Percentiles rank a stretch among this genome's conserved stretches.
phyloP scores from a whole-genome alignment of 2,113 vertebrate species.

The Psittacula cyanocephala region DNA sequence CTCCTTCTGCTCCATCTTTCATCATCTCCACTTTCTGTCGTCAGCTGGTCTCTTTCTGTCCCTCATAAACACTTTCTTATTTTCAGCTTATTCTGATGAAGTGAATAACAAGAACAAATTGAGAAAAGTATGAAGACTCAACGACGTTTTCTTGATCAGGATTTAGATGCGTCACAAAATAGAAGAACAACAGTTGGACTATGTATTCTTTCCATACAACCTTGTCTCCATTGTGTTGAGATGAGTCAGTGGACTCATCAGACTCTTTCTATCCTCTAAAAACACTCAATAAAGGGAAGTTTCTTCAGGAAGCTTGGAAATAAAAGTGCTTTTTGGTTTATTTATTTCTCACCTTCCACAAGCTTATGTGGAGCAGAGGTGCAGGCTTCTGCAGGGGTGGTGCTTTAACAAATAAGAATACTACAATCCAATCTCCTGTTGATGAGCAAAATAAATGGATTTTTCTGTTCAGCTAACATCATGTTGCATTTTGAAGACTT shows the following conservation, averaged over 20 bases:
- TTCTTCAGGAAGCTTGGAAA: not conserved
- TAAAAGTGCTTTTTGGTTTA: not conserved
- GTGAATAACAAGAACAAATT: not conserved
- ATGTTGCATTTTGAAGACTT: not conserved
- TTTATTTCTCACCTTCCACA: not conserved
- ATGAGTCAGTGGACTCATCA: not conserved
- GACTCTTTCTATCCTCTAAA: not conserved
- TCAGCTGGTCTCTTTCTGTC: not conserved
- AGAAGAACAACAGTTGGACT: not conserved
- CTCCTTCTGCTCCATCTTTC: not conserved
- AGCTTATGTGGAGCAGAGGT: not conserved
- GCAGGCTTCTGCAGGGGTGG: not conserved
- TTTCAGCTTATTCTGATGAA: not conserved
- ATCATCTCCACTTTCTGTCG: not conserved
- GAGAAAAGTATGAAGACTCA: not conserved
- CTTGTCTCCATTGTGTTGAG: not conserved
- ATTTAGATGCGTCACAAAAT: not conserved
- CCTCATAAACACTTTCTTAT: not conserved
- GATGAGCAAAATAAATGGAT: not conserved
- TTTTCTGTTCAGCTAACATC: not conserved
- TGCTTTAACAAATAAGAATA: not conserved
- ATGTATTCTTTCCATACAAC: not conserved
- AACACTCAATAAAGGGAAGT: not conserved
- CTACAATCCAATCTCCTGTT: not conserved
- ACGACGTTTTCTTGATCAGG: not conserved